Evolutionary conservation across 2,797 vertebrate species (phyloP).

Genomic region (Myotis findleyi): DNA sequence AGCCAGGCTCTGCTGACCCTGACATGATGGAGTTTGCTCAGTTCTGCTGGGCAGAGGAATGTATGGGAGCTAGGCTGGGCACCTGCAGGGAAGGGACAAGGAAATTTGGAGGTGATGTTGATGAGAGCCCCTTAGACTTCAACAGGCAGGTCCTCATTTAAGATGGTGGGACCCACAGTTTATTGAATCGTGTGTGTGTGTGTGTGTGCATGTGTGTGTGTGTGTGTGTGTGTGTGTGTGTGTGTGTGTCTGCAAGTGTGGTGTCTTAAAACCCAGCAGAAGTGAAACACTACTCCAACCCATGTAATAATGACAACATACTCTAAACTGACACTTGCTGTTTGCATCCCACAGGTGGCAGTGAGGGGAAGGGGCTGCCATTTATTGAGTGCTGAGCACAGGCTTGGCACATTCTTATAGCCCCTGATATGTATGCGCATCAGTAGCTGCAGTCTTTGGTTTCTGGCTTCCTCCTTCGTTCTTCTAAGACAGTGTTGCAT

Average conservation of each 20-base stretch:
- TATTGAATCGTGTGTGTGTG: not conserved
- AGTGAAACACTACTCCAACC: not conserved
- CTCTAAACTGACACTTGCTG: not conserved
- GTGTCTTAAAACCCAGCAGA: not conserved
- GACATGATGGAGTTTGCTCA: not conserved
- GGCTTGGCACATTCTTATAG: not conserved
- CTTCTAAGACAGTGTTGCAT: too few species aligned
- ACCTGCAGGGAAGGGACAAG: not conserved
- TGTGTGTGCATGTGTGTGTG: not conserved
- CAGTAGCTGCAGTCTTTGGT: too few species aligned
- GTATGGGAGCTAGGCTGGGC: not conserved
- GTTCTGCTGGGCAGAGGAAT: not conserved
- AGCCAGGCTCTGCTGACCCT: conserved; percentile 33
- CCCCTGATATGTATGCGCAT: not conserved
- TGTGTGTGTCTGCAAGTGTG: not conserved
- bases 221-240: not conserved
- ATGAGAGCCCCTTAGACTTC: not conserved
- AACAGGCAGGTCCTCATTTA: not conserved
- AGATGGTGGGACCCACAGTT: not conserved
- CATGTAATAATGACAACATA: not conserved
- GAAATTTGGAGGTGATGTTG: not conserved
- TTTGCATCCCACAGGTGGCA: not conserved
- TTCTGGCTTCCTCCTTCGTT: too few species aligned
- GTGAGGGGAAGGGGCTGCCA: rapidly evolving
- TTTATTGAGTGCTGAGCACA: not conserved